Base-by-base conservation (phyloP, 2,113 vertebrate species). In the Crotalus tigris region DNA sequence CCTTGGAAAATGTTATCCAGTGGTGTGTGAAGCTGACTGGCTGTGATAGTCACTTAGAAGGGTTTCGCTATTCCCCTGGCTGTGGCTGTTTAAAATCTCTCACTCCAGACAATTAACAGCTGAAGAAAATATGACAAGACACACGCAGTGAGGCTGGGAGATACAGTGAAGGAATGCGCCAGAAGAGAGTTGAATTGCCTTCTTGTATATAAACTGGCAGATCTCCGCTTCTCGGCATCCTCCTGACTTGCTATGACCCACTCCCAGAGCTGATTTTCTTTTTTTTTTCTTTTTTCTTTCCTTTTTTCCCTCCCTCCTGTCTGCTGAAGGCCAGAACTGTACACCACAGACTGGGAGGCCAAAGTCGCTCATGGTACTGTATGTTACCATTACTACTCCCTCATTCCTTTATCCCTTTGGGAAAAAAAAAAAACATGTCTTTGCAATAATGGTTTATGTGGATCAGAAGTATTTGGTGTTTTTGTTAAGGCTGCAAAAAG, bases 381-480 rank as follows among this genome's bases (percentile, higher is more conserved):
- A 97, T 99, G 99, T 99, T 99, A 99, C 99, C 97, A 96, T 97
- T 98, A 95, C 95, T 97, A 98, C 99, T 99, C 99, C 99, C 98
- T 99, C 98, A 99, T 99, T 99, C 98, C 98, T 98, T 97, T 96
- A 95, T 94, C 91, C 97, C 92, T 96, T 95, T 2, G 12, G 12
- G 26, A 49, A 96, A 96, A 95, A 53, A 44, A 96, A 51, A 51
- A 51, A 8, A 95, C 93, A 88, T 95, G 95, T 97, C 95, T 97
- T 94, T 95, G 92, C 97, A 93, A 94, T 97, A 97, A 95, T 12
- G 91, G 96, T 95, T 97, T 97, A 92, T 87, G 10, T 97, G 96
- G 95, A 96, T 97, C 94, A 96, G 94, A 95, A 94, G 94, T 93
- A 91, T 96, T 96, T 96, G 92, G 51, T 97, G 97, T 96, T 97